phyloP scores from a whole-genome alignment of 1,140 invertebrate species.

The Pseudomyrmex dendroicus region DNA sequence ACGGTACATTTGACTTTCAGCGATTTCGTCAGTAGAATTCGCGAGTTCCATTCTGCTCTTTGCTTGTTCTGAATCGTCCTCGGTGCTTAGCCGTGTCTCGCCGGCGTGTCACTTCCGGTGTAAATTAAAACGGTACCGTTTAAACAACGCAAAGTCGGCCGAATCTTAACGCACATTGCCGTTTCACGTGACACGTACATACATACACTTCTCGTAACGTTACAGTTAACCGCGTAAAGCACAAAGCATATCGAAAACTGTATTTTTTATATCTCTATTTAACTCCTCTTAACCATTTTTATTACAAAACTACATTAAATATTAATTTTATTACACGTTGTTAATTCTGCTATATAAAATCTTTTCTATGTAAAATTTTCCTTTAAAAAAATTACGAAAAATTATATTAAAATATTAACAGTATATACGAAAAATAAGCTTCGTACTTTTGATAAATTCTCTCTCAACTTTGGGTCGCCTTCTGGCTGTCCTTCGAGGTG shows the following conservation, averaged over 20 bases:
- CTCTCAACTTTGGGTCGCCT: not conserved
- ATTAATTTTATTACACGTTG: no score
- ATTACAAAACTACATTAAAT: no score
- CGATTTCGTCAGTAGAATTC: conserved; percentile 16
- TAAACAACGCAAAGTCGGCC: conserved; percentile 5
- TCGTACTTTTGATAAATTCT: not conserved
- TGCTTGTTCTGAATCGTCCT: not conserved
- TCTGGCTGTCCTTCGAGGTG: conserved; percentile 5
- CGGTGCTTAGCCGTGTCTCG: not conserved
- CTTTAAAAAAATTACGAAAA: no score
- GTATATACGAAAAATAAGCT: not conserved
- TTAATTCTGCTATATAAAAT: no score
- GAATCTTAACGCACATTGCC: conserved; percentile 18
- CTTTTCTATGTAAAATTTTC: no score
- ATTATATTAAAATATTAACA: not conserved
- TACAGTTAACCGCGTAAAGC: not conserved
- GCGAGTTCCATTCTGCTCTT: conserved; percentile 20
- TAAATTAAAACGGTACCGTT: conserved; percentile 49
- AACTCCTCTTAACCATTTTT: no score
- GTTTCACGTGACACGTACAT: not conserved
- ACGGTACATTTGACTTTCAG: conserved; percentile 40
- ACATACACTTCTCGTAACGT: not conserved
- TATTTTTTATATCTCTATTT: not conserved
- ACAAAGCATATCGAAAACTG: not conserved
- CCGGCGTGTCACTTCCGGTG: conserved; percentile 41